Conservation (phyloP, 2,797 vertebrate species). For the Scomberomorus guttatus region DNA sequence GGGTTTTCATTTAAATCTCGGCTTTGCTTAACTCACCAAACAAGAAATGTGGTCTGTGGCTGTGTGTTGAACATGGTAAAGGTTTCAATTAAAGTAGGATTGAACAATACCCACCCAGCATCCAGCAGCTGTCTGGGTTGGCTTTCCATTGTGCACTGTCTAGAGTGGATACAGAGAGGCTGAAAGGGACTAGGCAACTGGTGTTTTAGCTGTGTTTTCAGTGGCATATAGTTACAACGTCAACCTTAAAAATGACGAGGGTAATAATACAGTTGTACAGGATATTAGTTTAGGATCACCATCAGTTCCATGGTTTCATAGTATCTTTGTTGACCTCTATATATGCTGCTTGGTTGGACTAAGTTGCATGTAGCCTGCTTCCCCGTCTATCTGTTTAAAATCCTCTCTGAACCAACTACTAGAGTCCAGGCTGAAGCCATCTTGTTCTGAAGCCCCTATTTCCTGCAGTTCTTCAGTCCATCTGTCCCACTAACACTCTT, state of each 20-base stretch:
- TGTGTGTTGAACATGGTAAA: constrained; percentile 82
- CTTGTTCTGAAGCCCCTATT: constrained; percentile 54
- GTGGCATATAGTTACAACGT: constrained; percentile 61
- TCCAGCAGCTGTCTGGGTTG: constrained; percentile 74
- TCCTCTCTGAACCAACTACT: constrained; percentile 34
- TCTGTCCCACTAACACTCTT: constrained; percentile 74
- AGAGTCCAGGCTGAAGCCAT: constrained; percentile 57
- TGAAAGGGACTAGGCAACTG: constrained; percentile 36
- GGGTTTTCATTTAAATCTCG: constrained; percentile 83
- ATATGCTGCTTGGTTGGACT: constrained; percentile 40
- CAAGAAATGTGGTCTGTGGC: constrained; percentile 85
- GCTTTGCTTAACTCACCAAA: constrained; percentile 84
- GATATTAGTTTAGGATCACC: constrained; percentile 64
- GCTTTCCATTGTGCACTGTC: constrained; percentile 40
- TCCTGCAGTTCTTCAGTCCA: constrained; percentile 66
- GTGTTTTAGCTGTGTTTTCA: constrained; percentile 58
- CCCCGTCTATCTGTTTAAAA: constrained; percentile 41
- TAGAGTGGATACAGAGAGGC: constrained; percentile 44
- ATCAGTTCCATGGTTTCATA: constrained; percentile 45
- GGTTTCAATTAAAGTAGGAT: constrained; percentile 81
- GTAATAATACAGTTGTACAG: constrained; percentile 59
- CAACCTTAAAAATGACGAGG: constrained; percentile 55
- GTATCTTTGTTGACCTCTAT: constrained; percentile 45
- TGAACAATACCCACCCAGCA: constrained; percentile 76
- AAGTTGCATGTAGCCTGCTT: constrained; percentile 36